phyloP scores from a whole-genome alignment of 2,888 invertebrate species.

The Monochamus alternatus region DNA sequence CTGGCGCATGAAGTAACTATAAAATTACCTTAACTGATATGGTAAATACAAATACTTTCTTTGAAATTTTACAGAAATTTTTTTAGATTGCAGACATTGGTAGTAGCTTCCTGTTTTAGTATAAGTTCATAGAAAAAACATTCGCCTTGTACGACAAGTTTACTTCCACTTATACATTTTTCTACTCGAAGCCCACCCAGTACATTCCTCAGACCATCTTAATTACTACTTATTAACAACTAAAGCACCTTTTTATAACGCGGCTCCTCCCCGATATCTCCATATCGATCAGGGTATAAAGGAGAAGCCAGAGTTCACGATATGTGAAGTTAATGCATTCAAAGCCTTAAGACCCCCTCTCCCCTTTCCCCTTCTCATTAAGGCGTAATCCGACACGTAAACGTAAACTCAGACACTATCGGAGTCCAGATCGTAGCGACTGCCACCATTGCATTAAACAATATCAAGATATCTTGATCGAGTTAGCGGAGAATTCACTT shows the following conservation, averaged over 20 bases:
- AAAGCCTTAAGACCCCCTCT: conserved; percentile 21
- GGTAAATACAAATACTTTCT: too few relatives aligned
- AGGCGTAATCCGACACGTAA: conserved; percentile 57
- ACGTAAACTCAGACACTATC: conserved; percentile 58
- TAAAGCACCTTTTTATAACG: not conserved
- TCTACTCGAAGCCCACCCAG: too few relatives aligned
- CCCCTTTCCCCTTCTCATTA: conserved; percentile 48
- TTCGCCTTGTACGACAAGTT: too few relatives aligned
- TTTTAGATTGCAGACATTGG: too few relatives aligned
- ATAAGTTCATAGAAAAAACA: too few relatives aligned
- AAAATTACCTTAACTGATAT: too few relatives aligned
- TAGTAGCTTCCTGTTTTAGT: too few relatives aligned
- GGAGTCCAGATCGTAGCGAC: conserved; percentile 56
- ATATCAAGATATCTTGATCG: conserved; percentile 67
- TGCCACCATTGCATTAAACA: conserved; percentile 63
- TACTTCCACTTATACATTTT: too few relatives aligned
- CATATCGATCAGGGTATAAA: conserved; percentile 28
- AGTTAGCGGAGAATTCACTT: conserved; percentile 67
- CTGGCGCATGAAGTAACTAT: too few relatives aligned
- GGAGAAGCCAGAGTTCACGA: conserved; percentile 13
- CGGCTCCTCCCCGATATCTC: not conserved
- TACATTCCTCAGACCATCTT: not conserved
- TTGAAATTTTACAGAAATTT: too few relatives aligned
- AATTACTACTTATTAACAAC: not conserved
- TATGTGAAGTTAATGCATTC: conserved; percentile 34